Evolutionary conservation across 2,113 vertebrate species (phyloP), one percentile per base, ranked within the genome.

Genomic region (Burhinus oedicnemus): DNA sequence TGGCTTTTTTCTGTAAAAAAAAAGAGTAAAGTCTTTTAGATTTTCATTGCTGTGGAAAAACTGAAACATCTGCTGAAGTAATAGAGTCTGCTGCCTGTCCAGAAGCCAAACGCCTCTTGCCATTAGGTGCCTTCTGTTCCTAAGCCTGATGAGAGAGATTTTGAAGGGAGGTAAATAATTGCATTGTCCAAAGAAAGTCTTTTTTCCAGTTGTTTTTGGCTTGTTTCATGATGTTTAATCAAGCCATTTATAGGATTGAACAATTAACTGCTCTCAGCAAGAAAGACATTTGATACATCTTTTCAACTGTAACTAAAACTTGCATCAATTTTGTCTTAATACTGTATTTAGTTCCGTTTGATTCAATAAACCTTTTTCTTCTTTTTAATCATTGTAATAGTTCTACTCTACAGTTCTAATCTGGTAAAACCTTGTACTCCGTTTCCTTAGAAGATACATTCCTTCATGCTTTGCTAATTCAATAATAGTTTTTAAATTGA

Each of bases 401-500:
- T 75, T 93, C 65, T 80, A 30, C 42, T 94, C 8, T 78, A 26
- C 32, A 44, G 23, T 85, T 81, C 66, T 76, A 95, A 92, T 92
- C 42, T 69, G 36, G 74, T 89, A 79, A 92, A 94, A 58, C 49
- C 42, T 58, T 83, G n/a, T 83, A 61, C 21, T 91, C 6, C 20
- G 94, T 87, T 83, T 72, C 36, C 52, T 74, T 87, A 61, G 62
- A 91, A 96, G 80, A 77, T 80, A 42, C 29, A 26, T 77, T 89
- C 38, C 51, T 85, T 93, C 83, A 83, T 93, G 93, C 80, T 92
- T 95, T 95, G 36, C 44, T 96, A 91, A 87, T 95, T 96, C 95
- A 91, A 5, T 87, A 93, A 92, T 93, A 90, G 90, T 74, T 86
- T 94, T 85, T 92, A 84, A 96, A 94, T 92, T 77, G 77, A 89